Evolutionary conservation across 2,888 invertebrate species (phyloP).

Genomic region (Torymus texanus): DNA sequence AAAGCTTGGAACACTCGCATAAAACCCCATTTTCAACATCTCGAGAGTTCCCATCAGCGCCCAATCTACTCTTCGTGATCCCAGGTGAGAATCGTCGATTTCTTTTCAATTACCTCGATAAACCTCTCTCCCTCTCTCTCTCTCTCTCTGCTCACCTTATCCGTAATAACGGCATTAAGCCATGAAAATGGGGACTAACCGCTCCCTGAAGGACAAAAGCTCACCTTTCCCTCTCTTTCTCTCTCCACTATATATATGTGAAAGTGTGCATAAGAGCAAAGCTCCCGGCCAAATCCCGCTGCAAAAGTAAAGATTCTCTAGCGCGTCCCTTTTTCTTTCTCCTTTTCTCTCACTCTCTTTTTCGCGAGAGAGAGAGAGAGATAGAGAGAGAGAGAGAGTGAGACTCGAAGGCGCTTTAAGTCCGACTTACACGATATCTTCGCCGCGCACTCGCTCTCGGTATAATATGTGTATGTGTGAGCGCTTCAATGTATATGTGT

Average conservation of each 20-base stretch:
- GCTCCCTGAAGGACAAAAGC: conserved; percentile 16
- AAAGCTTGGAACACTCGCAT: neutral
- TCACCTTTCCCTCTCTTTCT: neutral
- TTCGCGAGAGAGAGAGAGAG: conserved; percentile 1
- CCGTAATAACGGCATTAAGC: conserved; percentile 36
- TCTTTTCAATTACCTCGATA: conserved; percentile 36
- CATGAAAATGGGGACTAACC: conserved; percentile 15
- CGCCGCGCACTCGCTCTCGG: conserved; percentile 62
- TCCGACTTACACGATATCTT: conserved; percentile 75
- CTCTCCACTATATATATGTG: neutral
- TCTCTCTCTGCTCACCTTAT: neutral
- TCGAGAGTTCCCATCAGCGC: too few species aligned
- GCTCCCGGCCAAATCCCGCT: conserved; percentile 9
- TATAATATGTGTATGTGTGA: conserved; percentile 26
- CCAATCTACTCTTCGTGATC: conserved; percentile 7
- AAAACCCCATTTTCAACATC: neutral
- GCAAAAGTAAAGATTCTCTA: conserved; percentile 13
- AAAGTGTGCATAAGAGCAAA: neutral
- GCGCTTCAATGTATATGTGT: too few species aligned
- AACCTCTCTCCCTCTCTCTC: neutral
- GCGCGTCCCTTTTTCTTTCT: neutral
- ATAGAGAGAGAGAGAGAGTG: neutral
- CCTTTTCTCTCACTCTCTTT: conserved; percentile 2
- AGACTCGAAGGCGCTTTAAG: conserved; percentile 66
- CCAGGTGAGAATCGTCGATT: conserved; percentile 18